Base-by-base conservation (phyloP, 2,113 vertebrate species). In the Malurus elegans region DNA sequence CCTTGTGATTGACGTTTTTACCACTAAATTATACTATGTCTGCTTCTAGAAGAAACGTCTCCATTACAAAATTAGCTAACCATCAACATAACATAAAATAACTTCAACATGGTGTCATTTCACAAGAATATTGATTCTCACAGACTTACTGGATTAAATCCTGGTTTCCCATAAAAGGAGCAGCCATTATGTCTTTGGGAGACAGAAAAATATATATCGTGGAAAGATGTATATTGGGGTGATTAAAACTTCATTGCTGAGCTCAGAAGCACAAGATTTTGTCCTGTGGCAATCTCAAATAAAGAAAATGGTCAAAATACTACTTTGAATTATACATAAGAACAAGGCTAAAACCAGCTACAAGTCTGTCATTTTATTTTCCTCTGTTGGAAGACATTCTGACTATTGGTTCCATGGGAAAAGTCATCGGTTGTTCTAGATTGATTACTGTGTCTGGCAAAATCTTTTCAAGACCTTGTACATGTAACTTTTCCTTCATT, bases 51-150 rank as follows among this genome's bases (percentile, higher is more conserved):
- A 98, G 98, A 98, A 98, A 98, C 97, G 98, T 98, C 98, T 98
- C 98, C 98, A 98, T 98, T 98, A 98, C 98, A 98, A 98, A 99
- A 99, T 99, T 98, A 98, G 98, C 98, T 98, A 98, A 98, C 98
- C 98, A 98, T 99, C 98, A 98, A 98, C 97, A 98, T 98, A 98
- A 98, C 98, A 98, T 98, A 98, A 98, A 99, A 98, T 98, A 98
- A 98, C 98, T 98, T 96, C 96, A 97, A 98, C 98, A 98, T 90
- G 96, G 98, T 99, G 98, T 99, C 98, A 98, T 98, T 98, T 98
- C 98, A 98, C 98, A 97, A 97, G 97, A 98, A 98, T 99, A 99
- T 99, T 98, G 99, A 99, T 99, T 98, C 96, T 96, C 90, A 81
- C 95, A 96, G 98, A 98, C 96, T 98, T 98, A 98, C 98, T 96